These are phyloP conservation scores for Zygothrica quintamaculata DNA, from an alignment of 2,888 invertebrate genomes.

Conservation along the genomic window DNA sequence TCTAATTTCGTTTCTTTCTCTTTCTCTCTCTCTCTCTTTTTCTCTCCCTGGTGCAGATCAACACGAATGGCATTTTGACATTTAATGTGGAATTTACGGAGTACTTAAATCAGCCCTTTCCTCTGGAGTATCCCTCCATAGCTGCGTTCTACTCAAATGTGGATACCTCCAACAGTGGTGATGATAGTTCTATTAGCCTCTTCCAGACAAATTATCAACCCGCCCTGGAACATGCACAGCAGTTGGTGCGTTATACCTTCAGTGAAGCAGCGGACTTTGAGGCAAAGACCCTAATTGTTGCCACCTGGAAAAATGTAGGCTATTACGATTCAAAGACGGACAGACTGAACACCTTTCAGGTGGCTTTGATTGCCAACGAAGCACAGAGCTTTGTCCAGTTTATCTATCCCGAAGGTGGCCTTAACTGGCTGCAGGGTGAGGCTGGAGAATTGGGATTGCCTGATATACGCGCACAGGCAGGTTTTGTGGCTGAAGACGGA, in stretches of 20 bases:
- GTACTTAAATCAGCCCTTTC: conserved; percentile 95
- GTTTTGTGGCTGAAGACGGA: conserved; percentile 94
- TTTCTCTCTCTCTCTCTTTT: neutral
- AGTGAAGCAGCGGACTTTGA: conserved; percentile 89
- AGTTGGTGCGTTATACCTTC: conserved; percentile 90
- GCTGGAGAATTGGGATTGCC: conserved; percentile 90
- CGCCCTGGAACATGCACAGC: conserved; percentile 88
- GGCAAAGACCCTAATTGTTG: conserved; percentile 92
- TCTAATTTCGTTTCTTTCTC: conserved; percentile 1
- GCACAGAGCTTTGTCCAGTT: conserved; percentile 92
- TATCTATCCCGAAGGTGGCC: conserved; percentile 93
- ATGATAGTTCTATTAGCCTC: conserved; percentile 90
- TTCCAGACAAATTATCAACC: conserved; percentile 88
- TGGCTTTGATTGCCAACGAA: conserved; percentile 79
- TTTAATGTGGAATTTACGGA: conserved; percentile 94
- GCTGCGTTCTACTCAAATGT: conserved; percentile 96
- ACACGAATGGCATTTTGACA: conserved; percentile 94
- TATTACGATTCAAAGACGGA: conserved; percentile 87
- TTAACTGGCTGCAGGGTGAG: conserved; percentile 96
- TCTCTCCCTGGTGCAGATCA: conserved; percentile 88
- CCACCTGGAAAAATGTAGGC: conserved; percentile 96
- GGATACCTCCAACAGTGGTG: conserved; percentile 87
- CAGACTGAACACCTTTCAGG: conserved; percentile 95
- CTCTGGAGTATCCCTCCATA: conserved; percentile 94
- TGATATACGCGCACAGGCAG: conserved; percentile 96